These are phyloP conservation scores for Pantelozetes paolii DNA, from an alignment of 2,888 invertebrate species.

Conservation along the genomic window DNA sequence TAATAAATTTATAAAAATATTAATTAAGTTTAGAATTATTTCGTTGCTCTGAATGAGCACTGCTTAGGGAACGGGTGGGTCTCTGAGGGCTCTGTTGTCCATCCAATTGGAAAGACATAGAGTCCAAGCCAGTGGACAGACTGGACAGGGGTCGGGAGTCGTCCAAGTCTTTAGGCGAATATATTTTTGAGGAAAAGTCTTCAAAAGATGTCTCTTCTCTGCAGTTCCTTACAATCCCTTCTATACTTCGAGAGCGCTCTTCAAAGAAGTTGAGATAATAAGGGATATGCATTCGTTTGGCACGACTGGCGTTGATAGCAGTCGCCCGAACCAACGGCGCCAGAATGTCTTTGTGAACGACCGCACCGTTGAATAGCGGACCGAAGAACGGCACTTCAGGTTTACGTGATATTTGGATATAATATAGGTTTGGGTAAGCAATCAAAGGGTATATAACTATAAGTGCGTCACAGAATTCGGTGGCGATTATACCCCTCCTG, in stretches of 20 bases:
- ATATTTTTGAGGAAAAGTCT: conserved; percentile 63
- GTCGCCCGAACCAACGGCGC: conserved; percentile 84
- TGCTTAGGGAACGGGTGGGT: conserved; percentile 20
- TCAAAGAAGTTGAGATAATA: conserved; percentile 88
- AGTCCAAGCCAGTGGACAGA: neutral
- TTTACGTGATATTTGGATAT: conserved; percentile 43
- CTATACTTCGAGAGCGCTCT: conserved; percentile 78
- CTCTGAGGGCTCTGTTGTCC: conserved; percentile 27
- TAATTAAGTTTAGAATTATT: conserved; percentile 10
- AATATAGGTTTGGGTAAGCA: conserved; percentile 50
- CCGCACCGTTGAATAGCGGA: conserved; percentile 87
- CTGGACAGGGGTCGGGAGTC: conserved; percentile 25
- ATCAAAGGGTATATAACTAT: conserved; percentile 88
- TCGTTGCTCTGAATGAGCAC: conserved; percentile 32
- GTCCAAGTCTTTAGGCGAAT: conserved; percentile 51
- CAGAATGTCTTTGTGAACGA: conserved; percentile 66
- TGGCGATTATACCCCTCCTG: conserved; percentile 91
- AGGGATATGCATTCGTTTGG: conserved; percentile 80
- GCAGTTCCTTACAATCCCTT: conserved; percentile 77
- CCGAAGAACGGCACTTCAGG: conserved; percentile 79
- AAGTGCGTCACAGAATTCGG: conserved; percentile 97
- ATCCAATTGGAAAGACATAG: conserved; percentile 1
- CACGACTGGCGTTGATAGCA: conserved; percentile 84
- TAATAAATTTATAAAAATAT: too few relatives aligned
- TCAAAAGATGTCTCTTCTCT: conserved; percentile 85